A percentile compares a stretch with the other conserved stretches of the same genome.
Evolutionary conservation across 2,113 vertebrate genomes (phyloP).

Genomic region (Notechis scutatus): DNA sequence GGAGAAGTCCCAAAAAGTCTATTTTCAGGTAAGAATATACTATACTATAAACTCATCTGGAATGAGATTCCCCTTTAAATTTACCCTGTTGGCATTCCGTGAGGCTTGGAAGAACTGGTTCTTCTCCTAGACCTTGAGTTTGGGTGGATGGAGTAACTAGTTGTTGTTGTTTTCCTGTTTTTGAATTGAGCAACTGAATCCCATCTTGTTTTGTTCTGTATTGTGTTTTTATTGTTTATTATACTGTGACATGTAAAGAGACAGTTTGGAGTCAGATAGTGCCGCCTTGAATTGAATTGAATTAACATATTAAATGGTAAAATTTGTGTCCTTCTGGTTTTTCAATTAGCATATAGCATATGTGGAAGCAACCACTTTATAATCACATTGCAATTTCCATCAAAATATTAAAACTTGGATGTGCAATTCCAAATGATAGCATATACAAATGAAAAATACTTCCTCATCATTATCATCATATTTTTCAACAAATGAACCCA

Average conservation of each 20-base stretch:
- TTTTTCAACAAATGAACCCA: neutral
- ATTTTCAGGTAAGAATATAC: neutral
- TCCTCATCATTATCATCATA: neutral
- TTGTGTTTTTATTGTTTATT: neutral
- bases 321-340: neutral
- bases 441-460: neutral
- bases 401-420: neutral
- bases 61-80: neutral
- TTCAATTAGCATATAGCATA: neutral
- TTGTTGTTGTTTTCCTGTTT: neutral
- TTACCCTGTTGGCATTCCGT: neutral
- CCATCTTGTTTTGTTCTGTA: neutral
- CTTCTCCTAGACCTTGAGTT: neutral
- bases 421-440: neutral
- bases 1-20: constrained; percentile 1
- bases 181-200: neutral
- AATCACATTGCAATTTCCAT: neutral
- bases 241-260: neutral
- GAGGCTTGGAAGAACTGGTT: neutral
- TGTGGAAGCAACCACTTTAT: neutral
- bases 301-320: neutral
- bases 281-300: neutral
- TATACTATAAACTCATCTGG: neutral
- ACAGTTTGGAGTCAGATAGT: neutral
- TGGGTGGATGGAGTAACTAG: neutral